Base-by-base conservation (phyloP, 2,888 invertebrate genomes). In the Andrena hattorfiana region DNA sequence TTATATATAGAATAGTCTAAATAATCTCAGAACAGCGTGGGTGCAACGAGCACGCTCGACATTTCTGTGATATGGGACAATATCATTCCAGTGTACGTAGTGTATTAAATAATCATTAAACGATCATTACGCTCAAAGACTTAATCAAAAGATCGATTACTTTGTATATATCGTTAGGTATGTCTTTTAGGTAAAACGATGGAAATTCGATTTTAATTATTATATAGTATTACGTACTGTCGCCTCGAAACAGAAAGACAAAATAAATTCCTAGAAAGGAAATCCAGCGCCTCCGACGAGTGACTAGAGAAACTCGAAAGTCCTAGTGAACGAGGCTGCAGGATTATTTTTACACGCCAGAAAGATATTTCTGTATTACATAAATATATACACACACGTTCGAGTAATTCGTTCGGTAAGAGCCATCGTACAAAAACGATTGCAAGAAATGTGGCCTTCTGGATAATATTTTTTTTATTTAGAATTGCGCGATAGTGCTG, bases 21-120 rank as follows among this genome's bases (percentile, higher is more conserved):
- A 49, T 74, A 35, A 72, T 81, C 66, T 72, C 51, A 73, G 32
- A 67, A 66, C 26, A 66, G 51, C 26, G 26, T 70, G 66, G 63
- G 6, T 54, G 59, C 67, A 60, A 77, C 64, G 51, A 72, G 64
- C 72, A 64, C 59, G 2, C 54, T 35, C 75, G 79, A 75, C 86
- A 88, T 89, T 85, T 90, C 87, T 87, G 87, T 89, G 85, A 90
- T 89, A 87, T 35, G 82, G 85, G 85, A 84, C 84, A 82, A 76
- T 77, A 85, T 84, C 89, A 88, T 89, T 90, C 88, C 85, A 87
- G 86, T 88, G 85, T 84, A 66, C 77, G 81, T 84, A 82, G 64
- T 68, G 48, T 81, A 48, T 84, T 73, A 81, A 71, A 32, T 69
- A 71, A 80, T 75, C 56, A 28, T 78, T 83, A 85, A 66, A 81